Conservation (phyloP, 2,113 vertebrate species). For the Peromyscus californicus region DNA sequence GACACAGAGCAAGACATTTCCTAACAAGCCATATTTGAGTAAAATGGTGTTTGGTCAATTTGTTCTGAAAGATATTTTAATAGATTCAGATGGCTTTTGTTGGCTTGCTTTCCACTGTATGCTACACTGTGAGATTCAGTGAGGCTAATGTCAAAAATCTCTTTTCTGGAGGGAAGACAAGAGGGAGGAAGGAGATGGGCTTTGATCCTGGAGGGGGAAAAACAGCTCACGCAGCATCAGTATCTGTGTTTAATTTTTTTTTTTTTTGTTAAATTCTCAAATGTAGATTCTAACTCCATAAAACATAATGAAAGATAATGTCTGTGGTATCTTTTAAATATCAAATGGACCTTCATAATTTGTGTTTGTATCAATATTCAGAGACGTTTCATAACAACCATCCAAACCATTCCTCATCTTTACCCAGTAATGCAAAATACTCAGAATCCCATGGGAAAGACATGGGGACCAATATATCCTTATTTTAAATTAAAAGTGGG, state of each 20-base stretch:
- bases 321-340: slow-evolving; percentile 43
- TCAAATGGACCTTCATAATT: slow-evolving; percentile 26
- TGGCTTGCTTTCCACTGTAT: slow-evolving; percentile 25
- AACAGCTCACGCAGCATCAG: neutral
- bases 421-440: slow-evolving; percentile 29
- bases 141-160: neutral
- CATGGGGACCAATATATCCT: neutral
- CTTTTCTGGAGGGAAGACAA: neutral
- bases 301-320: slow-evolving; percentile 18
- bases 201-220: neutral
- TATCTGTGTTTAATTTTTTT: neutral
- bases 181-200: neutral
- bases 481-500: slow-evolving; percentile 6
- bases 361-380: neutral
- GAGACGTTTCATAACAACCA: slow-evolving; percentile 42
- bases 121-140: neutral
- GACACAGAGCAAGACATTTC: neutral
- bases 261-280: slow-evolving; percentile 13
- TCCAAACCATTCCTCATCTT: slow-evolving; percentile 40
- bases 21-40: neutral
- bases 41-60: slow-evolving; percentile 6
- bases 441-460: neutral
- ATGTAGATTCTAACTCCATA: slow-evolving; percentile 7
- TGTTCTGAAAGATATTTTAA: slow-evolving; percentile 44
- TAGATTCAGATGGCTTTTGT: slow-evolving; percentile 1